Base-by-base conservation (phyloP, 2,113 vertebrate genomes). In the Enhydra lutris region DNA sequence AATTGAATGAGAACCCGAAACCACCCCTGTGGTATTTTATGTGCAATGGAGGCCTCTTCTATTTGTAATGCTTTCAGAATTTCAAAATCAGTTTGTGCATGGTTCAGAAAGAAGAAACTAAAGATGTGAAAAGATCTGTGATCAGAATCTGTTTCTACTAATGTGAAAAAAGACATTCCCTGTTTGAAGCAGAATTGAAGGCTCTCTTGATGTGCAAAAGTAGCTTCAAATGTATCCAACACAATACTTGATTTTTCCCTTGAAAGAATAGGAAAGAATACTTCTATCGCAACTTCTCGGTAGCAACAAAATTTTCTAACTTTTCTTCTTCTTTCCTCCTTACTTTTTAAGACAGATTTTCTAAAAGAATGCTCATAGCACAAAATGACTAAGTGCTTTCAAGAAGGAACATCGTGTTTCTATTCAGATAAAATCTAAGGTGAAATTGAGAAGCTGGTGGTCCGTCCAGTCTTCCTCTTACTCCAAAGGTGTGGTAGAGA, bases 211-310 rank as follows among this genome's bases (percentile, higher is more conserved):
- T 91, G 92, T 93, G 61, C 18, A 61, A 94, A 94, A 84, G 95
- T 59, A 73, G 23, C 94, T 83, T 95, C 89, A 52, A 78, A 97
- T 39, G 29, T 80, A 67, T 47, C 67, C 20, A 81, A 78, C 63
- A 50, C 67, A 94, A 89, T 47, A 84, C 45, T 21, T 42, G 92
- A 59, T 71, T 95, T 95, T 97, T 95, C 76, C 61, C 84, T 63
- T 81, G 74, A 91, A 97, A 93, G 85, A 87, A 76, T 15, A 39
- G 57, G 76, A 52, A 45, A 74, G 7, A 7, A 15, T 73, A 39
- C 45, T 87, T 92, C 52, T 55, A 24, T 36, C n/a, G 18, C 73
- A 89, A 83, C 76, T 57, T 45, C 69, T 91, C 78, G 89, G 65
- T 83, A 17, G 9, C 81, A 34, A 39, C 42, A 52, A 95, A 97